These are phyloP conservation scores for Orchesella flavescens DNA, from an alignment of 2,888 invertebrate genomes.

Conservation along the genomic window DNA sequence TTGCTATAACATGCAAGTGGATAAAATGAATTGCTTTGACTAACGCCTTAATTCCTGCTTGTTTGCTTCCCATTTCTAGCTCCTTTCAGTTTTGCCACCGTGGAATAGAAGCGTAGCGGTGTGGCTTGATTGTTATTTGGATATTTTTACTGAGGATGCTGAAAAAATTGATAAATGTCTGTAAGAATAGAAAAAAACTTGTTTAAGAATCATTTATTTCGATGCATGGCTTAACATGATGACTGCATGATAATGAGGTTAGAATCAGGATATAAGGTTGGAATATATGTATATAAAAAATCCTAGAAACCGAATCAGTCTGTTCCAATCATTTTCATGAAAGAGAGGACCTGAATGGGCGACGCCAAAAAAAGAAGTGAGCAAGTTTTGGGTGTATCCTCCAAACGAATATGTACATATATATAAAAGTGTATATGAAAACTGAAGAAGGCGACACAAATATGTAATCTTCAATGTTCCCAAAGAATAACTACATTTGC, in stretches of 20 bases:
- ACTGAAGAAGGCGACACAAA: background rate
- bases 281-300: too few relatives aligned
- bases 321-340: too few relatives aligned
- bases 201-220: background rate
- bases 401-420: background rate
- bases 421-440: background rate
- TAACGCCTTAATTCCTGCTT: background rate
- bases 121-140: background rate
- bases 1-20: too few relatives aligned
- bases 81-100: background rate
- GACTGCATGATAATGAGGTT: background rate
- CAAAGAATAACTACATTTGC: constrained; percentile 5
- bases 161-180: background rate
- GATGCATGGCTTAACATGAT: background rate
- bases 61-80: background rate
- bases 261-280: background rate
- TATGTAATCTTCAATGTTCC: background rate
- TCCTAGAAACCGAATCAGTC: too few relatives aligned
- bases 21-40: background rate
- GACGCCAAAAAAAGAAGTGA: background rate
- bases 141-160: background rate
- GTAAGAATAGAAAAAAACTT: too few relatives aligned
- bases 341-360: background rate
- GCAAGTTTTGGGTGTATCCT: background rate
- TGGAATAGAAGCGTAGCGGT: background rate